Evolutionary conservation across 2,113 vertebrate species (phyloP).

Genomic region (Dunckerocampus dactyliophorus): DNA sequence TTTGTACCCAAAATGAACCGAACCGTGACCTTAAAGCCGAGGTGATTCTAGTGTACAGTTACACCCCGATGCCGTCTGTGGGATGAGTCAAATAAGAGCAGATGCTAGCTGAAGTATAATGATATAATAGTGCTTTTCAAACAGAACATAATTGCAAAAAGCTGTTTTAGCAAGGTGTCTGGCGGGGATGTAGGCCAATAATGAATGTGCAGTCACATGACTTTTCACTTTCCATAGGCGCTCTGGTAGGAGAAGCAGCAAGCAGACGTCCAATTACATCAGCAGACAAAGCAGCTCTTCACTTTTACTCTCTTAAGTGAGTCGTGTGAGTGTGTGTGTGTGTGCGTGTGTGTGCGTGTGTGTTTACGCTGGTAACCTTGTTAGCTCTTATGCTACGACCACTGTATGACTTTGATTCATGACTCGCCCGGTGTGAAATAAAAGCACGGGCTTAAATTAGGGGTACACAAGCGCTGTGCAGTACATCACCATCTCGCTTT

Average conservation of each 20-base stretch:
- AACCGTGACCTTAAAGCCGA: too few relatives aligned
- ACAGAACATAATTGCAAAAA: too few relatives aligned
- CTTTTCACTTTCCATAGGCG: neutral
- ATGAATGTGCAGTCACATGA: neutral
- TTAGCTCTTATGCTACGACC: constrained; percentile 25
- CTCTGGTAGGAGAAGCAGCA: too few relatives aligned
- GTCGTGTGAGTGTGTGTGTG: neutral
- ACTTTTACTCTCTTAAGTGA: neutral
- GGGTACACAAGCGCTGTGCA: constrained; percentile 10
- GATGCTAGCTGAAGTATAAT: too few relatives aligned
- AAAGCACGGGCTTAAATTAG: constrained; percentile 31
- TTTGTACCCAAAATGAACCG: too few relatives aligned
- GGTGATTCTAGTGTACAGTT: too few relatives aligned
- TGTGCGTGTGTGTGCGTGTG: neutral
- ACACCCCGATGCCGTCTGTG: too few relatives aligned
- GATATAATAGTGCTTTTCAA: too few relatives aligned
- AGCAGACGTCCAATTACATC: neutral
- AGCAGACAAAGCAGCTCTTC: neutral
- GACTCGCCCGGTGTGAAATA: constrained; percentile 30
- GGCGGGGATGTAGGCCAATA: neutral
- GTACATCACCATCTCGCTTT: constrained; percentile 9
- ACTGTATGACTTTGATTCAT: constrained; percentile 37
- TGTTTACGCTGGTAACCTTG: constrained; percentile 6
- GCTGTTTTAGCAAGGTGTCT: neutral
- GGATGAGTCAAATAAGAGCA: too few relatives aligned